Evolutionary conservation across 2,113 vertebrate genomes (phyloP).

Genomic region (Uropsilus gracilis): DNA sequence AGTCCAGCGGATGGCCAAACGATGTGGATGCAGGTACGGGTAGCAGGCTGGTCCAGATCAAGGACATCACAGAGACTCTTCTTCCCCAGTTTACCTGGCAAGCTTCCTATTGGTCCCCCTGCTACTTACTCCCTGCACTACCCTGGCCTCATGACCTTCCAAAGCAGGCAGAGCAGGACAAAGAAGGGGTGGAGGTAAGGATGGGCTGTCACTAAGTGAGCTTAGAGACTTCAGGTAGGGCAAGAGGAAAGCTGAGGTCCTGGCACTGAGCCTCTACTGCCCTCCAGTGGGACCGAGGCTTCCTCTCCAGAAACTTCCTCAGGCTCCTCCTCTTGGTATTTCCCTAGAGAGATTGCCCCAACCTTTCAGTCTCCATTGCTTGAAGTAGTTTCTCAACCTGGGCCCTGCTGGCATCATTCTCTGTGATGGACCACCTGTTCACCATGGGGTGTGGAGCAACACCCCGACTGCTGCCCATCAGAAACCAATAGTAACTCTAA

Average conservation of each 20-base stretch:
- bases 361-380: not conserved
- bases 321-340: not conserved
- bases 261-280: not conserved
- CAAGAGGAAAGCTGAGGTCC: not conserved
- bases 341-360: not conserved
- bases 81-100: not conserved
- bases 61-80: not conserved
- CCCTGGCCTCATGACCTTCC: not conserved
- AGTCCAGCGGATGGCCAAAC: slow-evolving; percentile 95
- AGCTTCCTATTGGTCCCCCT: not conserved
- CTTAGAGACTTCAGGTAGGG: not conserved
- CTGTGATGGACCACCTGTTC: not conserved
- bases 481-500: not conserved
- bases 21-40: slow-evolving; percentile 94
- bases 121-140: too few relatives aligned
- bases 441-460: not conserved
- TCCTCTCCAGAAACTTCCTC: not conserved
- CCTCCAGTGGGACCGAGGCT: not conserved
- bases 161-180: not conserved
- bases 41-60: not conserved
- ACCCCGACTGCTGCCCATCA: not conserved
- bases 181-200: not conserved
- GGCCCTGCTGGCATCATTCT: not conserved
- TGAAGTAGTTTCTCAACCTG: not conserved
- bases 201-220: not conserved